These are phyloP conservation scores for Psilopogon haemacephalus DNA, from an alignment of 2,113 vertebrate species.

Conservation along the genomic window DNA sequence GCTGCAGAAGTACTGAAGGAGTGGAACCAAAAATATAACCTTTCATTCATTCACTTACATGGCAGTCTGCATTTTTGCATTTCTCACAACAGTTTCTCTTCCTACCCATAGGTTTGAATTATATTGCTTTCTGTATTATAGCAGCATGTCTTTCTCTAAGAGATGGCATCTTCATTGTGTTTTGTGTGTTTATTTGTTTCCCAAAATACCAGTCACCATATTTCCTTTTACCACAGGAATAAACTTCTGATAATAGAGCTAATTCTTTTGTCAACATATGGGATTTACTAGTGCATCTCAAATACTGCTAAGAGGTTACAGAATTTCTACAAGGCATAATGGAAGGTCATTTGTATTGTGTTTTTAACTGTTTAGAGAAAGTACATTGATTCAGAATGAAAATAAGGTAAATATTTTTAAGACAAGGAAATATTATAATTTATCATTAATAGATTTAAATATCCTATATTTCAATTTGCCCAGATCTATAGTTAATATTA, in stretches of 20 bases:
- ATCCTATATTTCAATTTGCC: background rate
- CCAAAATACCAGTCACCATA: background rate
- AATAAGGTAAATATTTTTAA: background rate
- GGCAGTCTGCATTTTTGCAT: background rate
- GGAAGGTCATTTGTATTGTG: background rate
- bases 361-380: background rate
- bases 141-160: background rate
- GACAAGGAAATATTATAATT: background rate
- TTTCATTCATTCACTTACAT: background rate
- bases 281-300: background rate
- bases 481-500: background rate
- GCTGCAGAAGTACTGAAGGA: background rate
- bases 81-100: background rate
- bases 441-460: background rate
- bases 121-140: background rate
- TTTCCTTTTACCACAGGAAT: background rate
- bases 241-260: background rate
- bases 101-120: background rate
- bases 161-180: background rate
- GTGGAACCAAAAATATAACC: background rate
- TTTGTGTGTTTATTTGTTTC: background rate
- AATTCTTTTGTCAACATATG: background rate
- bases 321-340: background rate
- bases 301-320: background rate
- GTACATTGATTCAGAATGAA: background rate